Percentiles rank a stretch among this genome's conserved stretches.
These are phyloP conservation scores for Luscinia luscinia DNA, from an alignment of 2,797 vertebrate species.

Conservation along the genomic window DNA sequence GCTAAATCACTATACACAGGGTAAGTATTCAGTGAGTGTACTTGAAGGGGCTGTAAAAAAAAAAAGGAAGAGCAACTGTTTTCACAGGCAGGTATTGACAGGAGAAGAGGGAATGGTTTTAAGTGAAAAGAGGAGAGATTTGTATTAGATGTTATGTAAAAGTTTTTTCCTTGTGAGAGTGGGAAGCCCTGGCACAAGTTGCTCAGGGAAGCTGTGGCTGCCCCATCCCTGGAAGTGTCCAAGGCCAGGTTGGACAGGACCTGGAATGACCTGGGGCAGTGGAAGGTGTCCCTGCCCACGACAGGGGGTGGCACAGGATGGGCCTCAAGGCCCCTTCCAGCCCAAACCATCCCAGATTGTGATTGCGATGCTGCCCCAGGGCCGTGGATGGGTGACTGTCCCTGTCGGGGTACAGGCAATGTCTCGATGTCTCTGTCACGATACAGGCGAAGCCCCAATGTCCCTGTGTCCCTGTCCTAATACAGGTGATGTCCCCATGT, in stretches of 20 bases:
- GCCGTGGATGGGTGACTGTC: rapidly evolving
- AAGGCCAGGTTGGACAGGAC: rapidly evolving
- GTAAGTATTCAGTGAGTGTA: neutral
- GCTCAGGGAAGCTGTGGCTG: neutral
- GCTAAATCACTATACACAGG: neutral
- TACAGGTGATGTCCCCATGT: no score
- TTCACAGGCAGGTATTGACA: neutral
- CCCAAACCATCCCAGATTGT: neutral
- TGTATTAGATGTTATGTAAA: neutral
- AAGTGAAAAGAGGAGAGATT: neutral
- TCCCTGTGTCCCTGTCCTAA: no score
- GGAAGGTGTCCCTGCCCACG: neutral
- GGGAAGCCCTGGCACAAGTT: rapidly evolving
- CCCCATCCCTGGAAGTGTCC: neutral
- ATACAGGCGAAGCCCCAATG: no score
- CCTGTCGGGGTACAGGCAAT: rapidly evolving
- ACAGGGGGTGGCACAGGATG: neutral
- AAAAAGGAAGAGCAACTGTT: neutral
- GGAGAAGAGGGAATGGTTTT: rapidly evolving
- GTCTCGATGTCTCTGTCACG: neutral
- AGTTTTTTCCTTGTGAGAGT: neutral
- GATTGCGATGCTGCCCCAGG: neutral
- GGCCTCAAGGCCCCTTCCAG: neutral
- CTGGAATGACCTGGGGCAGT: rapidly evolving
- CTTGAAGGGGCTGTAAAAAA: rapidly evolving